Conservation (phyloP, 2,113 vertebrate species). For the Semnopithecus entellus region DNA sequence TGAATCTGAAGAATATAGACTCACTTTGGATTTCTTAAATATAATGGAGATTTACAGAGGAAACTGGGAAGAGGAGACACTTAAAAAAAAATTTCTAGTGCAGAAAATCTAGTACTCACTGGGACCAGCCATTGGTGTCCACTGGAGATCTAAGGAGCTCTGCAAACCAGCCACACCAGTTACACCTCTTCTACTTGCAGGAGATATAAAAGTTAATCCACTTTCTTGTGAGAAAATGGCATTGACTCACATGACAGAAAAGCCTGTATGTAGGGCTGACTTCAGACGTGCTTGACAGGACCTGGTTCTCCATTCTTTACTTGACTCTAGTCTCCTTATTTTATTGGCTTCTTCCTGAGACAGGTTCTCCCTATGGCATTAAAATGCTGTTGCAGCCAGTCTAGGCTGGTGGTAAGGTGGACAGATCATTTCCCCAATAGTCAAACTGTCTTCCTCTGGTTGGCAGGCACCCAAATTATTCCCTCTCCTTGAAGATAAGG, state of each 20-base stretch:
- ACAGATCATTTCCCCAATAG: neutral
- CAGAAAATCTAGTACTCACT: neutral
- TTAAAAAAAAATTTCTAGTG: neutral
- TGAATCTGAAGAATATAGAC: neutral
- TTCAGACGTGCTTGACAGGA: rapidly evolving
- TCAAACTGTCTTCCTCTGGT: neutral
- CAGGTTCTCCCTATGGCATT: neutral
- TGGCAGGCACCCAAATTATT: neutral
- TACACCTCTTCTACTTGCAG: neutral
- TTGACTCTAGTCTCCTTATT: neutral
- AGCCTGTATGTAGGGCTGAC: rapidly evolving
- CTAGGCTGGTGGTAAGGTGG: too few relatives aligned
- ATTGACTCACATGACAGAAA: neutral
- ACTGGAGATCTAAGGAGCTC: neutral
- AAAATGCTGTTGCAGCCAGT: too few relatives aligned
- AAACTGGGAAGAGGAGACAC: neutral
- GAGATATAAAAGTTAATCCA: neutral
- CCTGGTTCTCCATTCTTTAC: neutral
- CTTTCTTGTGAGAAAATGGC: neutral
- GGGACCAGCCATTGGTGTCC: rapidly evolving
- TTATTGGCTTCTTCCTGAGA: neutral
- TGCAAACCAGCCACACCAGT: neutral
- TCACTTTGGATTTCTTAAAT: neutral
- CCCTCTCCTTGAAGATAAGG: neutral
- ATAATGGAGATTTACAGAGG: neutral